Evolutionary conservation across 2,888 invertebrate genomes (phyloP).

Genomic region (Lampropteryx suffumata): DNA sequence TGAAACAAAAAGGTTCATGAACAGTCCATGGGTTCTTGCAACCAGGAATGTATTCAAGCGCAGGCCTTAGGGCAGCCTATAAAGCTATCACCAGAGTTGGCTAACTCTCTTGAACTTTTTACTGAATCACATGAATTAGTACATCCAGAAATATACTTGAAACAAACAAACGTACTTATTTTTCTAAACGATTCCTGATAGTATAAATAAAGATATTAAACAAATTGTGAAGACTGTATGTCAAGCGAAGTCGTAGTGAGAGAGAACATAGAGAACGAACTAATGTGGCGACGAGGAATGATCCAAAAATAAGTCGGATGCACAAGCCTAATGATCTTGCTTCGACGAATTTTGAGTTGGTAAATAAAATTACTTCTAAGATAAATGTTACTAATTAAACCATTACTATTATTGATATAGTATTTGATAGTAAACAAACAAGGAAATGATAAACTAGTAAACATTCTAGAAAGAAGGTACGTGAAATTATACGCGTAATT

Average conservation of each 20-base stretch:
- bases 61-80: no score
- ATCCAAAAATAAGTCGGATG: constrained; percentile 59
- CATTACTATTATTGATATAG: constrained; percentile 15
- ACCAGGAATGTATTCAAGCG: not conserved
- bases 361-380: constrained; percentile 26
- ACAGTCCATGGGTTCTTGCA: constrained; percentile 3
- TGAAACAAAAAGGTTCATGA: constrained; percentile 11
- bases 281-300: constrained; percentile 54
- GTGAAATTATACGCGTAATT: not conserved
- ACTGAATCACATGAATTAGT: no score
- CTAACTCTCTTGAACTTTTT: no score
- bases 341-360: constrained; percentile 26
- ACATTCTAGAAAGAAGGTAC: not conserved
- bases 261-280: constrained; percentile 33
- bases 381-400: constrained; percentile 15
- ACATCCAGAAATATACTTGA: no score
- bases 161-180: no score
- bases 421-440: constrained; percentile 13
- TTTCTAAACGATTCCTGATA: constrained; percentile 11
- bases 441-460: not conserved
- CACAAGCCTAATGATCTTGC: constrained; percentile 32
- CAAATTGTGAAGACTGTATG: constrained; percentile 7
- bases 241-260: constrained; percentile 14
- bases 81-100: no score
- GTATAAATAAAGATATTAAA: constrained; percentile 7